phyloP scores from a whole-genome alignment of 2,797 vertebrate genomes.

The Gouania willdenowi region DNA sequence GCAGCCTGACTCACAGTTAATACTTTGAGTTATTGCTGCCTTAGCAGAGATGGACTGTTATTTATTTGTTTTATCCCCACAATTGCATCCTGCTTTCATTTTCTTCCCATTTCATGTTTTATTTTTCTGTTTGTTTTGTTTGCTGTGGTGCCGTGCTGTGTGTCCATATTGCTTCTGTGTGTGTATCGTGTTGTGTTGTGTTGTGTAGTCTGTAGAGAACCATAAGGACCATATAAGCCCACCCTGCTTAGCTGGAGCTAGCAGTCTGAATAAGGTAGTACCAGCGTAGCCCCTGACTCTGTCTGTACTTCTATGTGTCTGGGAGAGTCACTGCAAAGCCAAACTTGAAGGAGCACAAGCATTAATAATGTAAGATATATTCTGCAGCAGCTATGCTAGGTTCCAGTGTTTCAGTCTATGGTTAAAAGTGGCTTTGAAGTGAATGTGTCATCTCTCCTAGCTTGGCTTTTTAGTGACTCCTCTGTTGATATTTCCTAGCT shows the following conservation, averaged over 20 bases:
- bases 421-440: slow-evolving; percentile 14
- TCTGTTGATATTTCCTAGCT: slow-evolving; percentile 22
- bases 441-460: slow-evolving; percentile 37
- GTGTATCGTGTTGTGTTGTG: too few relatives aligned
- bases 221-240: slow-evolving; percentile 90
- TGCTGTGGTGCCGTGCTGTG: slow-evolving; percentile 70
- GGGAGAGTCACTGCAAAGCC: slow-evolving; percentile 38
- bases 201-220: slow-evolving; percentile 95
- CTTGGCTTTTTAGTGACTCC: slow-evolving; percentile 43
- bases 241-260: slow-evolving; percentile 90
- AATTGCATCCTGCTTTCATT: slow-evolving; percentile 45
- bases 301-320: slow-evolving; percentile 50
- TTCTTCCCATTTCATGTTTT: slow-evolving; percentile 79
- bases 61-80: too few relatives aligned
- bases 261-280: slow-evolving; percentile 91
- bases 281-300: slow-evolving; percentile 58
- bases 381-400: too few relatives aligned
- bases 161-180: slow-evolving; percentile 70
- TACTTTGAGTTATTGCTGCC: too few relatives aligned
- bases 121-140: slow-evolving; percentile 80
- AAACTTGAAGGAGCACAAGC: slow-evolving; percentile 36
- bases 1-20: too few relatives aligned
- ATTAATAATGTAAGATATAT: neutral
- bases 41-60: neutral
- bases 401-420: neutral